phyloP scores from a whole-genome alignment of 2,113 vertebrate genomes.

The Podarcis raffonei region DNA sequence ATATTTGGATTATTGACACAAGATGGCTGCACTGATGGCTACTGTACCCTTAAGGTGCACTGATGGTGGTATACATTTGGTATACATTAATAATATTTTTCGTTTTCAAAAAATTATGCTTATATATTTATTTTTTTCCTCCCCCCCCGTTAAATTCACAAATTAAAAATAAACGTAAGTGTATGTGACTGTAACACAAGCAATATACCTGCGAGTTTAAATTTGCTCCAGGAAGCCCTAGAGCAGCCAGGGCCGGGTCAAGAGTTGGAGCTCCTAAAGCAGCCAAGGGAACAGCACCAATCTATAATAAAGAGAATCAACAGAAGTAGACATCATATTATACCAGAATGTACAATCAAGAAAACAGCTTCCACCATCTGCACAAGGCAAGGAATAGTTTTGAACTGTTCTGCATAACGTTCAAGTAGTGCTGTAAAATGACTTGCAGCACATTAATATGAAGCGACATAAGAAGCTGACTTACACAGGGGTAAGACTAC shows the following conservation, averaged over 20 bases:
- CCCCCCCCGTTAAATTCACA: not conserved
- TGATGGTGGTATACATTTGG: too few relatives aligned
- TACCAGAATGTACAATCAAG: not conserved
- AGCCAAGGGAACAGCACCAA: constrained; percentile 91
- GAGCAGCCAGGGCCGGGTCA: constrained; percentile 92
- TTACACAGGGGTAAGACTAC: not conserved
- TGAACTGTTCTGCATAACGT: not conserved
- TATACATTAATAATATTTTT: too few relatives aligned
- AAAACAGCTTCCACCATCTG: not conserved
- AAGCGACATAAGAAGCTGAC: not conserved
- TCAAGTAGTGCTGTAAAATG: not conserved
- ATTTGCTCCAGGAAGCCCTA: constrained; percentile 91
- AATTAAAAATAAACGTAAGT: fast-evolving
- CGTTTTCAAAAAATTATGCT: too few relatives aligned
- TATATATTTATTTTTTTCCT: too few relatives aligned
- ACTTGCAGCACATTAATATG: too few relatives aligned
- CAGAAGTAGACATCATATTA: not conserved
- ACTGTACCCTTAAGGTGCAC: too few relatives aligned
- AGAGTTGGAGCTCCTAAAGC: constrained; percentile 90
- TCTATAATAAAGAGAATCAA: constrained; percentile 73
- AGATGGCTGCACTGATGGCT: too few relatives aligned
- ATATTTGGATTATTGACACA: too few relatives aligned
- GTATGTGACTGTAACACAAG: not conserved
- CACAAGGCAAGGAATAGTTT: not conserved
- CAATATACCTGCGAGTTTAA: constrained; percentile 91